Conservation (phyloP, 2,888 invertebrate species). For the Trachelus stipa region DNA sequence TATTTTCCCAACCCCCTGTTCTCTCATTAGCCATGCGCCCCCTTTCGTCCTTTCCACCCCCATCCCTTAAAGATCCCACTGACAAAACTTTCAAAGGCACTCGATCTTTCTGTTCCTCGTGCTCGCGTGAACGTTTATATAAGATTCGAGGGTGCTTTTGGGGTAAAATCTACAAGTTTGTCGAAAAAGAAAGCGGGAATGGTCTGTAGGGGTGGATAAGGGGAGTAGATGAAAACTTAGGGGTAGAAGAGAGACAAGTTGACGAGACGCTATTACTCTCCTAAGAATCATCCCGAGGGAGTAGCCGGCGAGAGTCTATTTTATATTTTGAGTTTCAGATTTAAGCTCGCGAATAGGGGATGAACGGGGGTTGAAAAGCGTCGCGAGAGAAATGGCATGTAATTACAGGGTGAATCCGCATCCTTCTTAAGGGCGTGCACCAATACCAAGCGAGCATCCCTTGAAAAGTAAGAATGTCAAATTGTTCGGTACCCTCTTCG, state of each 20-base stretch:
- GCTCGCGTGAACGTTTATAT: neutral
- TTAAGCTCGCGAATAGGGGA: constrained; percentile 27
- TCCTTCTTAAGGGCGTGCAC: neutral
- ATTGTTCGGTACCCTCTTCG: constrained; percentile 36
- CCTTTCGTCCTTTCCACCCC: neutral
- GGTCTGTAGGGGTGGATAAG: neutral
- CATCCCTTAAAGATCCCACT: neutral
- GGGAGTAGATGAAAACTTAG: neutral
- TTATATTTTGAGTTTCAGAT: constrained; percentile 34
- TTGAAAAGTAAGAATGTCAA: constrained; percentile 41
- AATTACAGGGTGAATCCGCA: constrained; percentile 32
- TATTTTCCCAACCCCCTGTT: neutral
- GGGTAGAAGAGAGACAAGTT: neutral
- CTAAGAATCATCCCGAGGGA: constrained; percentile 12
- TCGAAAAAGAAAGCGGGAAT: neutral
- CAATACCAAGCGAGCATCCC: neutral
- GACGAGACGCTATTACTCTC: neutral
- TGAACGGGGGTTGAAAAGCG: constrained; percentile 31
- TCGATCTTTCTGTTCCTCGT: neutral
- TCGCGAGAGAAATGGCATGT: constrained; percentile 43
- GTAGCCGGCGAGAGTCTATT: constrained; percentile 13
- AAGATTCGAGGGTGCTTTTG: neutral
- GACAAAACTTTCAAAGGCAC: neutral
- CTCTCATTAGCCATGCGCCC: neutral
- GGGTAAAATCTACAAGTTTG: neutral